A percentile compares a stretch with the other conserved stretches of the same genome.
Conservation (phyloP, 2,113 vertebrate genomes). For the Salvelinus alpinus region DNA sequence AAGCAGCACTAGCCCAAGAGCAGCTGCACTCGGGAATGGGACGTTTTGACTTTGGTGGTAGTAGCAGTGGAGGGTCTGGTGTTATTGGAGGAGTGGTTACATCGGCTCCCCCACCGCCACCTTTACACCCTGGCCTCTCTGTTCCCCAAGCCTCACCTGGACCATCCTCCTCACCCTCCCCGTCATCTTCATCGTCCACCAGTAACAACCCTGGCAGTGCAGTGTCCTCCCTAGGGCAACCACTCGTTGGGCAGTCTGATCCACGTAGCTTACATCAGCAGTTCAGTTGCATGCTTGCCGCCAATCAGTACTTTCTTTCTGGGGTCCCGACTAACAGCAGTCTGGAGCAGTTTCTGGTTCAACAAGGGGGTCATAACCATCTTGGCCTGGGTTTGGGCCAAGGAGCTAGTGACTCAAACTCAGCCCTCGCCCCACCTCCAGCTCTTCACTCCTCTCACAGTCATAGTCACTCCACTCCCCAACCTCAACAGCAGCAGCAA, state of each 20-base stretch:
- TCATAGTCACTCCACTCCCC: constrained; percentile 62
- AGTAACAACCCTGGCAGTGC: constrained; percentile 70
- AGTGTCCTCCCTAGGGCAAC: constrained; percentile 53
- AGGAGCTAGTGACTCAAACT: constrained; percentile 66
- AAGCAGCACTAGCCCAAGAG: constrained; percentile 78
- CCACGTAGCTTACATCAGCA: constrained; percentile 81
- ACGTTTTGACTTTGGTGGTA: constrained; percentile 75
- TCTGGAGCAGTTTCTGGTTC: constrained; percentile 80
- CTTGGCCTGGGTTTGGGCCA: constrained; percentile 72
- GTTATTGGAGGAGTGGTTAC: constrained; percentile 73
- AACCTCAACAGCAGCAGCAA: constrained; percentile 76
- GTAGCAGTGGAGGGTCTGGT: constrained; percentile 61
- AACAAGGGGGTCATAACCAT: constrained; percentile 79
- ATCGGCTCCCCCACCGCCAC: constrained; percentile 72
- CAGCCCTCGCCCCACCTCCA: constrained; percentile 72
- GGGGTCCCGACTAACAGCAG: constrained; percentile 78
- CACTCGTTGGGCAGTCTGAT: constrained; percentile 73
- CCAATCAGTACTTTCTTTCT: constrained; percentile 80
- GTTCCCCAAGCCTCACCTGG: constrained; percentile 75
- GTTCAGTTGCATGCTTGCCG: constrained; percentile 82
- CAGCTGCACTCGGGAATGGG: constrained; percentile 79
- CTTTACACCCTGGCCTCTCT: constrained; percentile 75
- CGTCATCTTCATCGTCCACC: constrained; percentile 67
- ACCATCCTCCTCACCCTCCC: constrained; percentile 69
- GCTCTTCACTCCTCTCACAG: constrained; percentile 76